phyloP scores from a whole-genome alignment of 2,797 vertebrate genomes.

The Myiotriccus ornatus region DNA sequence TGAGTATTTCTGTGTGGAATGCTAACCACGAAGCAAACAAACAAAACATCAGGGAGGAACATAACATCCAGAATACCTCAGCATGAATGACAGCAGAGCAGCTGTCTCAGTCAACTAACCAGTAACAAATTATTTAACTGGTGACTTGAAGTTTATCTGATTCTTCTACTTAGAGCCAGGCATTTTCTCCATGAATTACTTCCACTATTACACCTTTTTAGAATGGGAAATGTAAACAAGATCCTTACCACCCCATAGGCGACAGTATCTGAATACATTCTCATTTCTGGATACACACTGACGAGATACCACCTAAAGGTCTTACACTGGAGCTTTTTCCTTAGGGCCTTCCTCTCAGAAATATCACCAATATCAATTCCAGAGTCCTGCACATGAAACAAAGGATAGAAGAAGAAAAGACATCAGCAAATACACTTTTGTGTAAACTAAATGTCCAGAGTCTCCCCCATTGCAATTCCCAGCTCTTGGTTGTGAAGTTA shows the following conservation, averaged over 20 bases:
- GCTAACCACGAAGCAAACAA: background rate
- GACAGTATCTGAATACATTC: slow-evolving; percentile 92
- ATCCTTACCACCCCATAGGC: slow-evolving; percentile 93
- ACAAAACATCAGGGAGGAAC: background rate
- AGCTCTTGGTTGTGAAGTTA: background rate
- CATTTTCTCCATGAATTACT: background rate
- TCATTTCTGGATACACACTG: slow-evolving; percentile 97
- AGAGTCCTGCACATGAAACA: slow-evolving; percentile 81
- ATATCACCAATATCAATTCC: slow-evolving; percentile 97
- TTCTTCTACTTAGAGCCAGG: background rate
- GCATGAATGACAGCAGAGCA: background rate
- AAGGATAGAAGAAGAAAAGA: background rate
- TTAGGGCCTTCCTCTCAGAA: slow-evolving; percentile 90
- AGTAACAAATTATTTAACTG: background rate
- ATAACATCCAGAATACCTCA: background rate
- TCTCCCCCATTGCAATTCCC: background rate
- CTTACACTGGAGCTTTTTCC: slow-evolving; percentile 94
- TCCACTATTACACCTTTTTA: background rate
- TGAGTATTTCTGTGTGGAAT: background rate
- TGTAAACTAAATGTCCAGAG: background rate
- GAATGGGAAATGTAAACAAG: background rate
- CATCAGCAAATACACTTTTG: background rate
- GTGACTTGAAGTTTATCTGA: background rate
- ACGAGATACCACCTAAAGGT: slow-evolving; percentile 98
- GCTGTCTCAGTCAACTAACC: background rate